Conservation (phyloP, 2,888 invertebrate genomes). For the Argyresthia albistria region DNA sequence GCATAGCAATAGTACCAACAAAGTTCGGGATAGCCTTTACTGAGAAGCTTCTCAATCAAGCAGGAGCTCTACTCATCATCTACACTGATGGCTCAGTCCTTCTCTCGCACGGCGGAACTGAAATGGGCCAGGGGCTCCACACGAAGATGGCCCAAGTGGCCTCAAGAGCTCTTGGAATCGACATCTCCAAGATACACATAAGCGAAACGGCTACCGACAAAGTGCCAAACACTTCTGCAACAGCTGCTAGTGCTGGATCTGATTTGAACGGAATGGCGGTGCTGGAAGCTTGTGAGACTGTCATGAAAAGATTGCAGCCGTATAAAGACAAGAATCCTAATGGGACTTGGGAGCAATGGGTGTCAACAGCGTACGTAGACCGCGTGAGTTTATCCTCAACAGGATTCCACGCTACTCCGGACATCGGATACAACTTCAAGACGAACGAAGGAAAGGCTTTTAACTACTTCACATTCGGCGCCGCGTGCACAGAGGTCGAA, state of each 20-base stretch:
- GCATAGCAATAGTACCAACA: constrained; percentile 85
- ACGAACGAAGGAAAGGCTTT: constrained; percentile 82
- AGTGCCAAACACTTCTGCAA: constrained; percentile 92
- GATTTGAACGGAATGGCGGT: constrained; percentile 95
- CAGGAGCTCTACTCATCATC: constrained; percentile 89
- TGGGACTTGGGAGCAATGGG: constrained; percentile 89
- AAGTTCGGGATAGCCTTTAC: constrained; percentile 90
- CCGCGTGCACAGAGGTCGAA: constrained; percentile 90
- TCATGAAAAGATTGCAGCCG: constrained; percentile 82
- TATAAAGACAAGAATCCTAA: constrained; percentile 82
- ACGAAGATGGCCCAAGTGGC: constrained; percentile 97
- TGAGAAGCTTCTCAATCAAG: constrained; percentile 83
- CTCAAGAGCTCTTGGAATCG: constrained; percentile 79
- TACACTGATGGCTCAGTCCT: constrained; percentile 92
- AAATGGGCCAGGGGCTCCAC: constrained; percentile 97
- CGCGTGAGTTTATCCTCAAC: constrained; percentile 86
- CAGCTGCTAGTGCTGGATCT: constrained; percentile 90
- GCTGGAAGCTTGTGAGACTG: constrained; percentile 82
- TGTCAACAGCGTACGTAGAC: constrained; percentile 81
- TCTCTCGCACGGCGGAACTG: constrained; percentile 92
- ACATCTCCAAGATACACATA: constrained; percentile 82
- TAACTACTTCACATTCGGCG: constrained; percentile 90
- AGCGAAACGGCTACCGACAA: constrained; percentile 90
- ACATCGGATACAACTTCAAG: constrained; percentile 79
- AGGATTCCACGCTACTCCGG: constrained; percentile 86